Evolutionary conservation across 2,888 invertebrate species (phyloP), one percentile per base, ranked within the genome.

Genomic region (Chloroclysta siterata): DNA sequence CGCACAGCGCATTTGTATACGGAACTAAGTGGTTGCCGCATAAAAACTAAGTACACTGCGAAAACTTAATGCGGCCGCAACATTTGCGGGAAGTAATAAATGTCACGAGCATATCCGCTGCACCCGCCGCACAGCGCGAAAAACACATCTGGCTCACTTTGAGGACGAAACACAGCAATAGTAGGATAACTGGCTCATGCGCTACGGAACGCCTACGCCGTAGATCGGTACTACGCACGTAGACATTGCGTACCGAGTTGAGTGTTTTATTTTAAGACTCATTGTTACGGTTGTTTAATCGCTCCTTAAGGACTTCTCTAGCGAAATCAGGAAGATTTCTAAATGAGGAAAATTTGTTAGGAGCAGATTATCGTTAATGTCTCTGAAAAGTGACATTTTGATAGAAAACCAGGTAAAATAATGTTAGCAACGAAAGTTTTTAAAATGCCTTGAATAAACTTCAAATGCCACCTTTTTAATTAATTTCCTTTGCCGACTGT

Each of bases 21-120:
- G 33, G 56, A 69, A 65, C 64, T 60, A 63, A 63, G 60, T 60
- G 47, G 54, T 66, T 60, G 42, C 61, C 55, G 53, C 61, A 68
- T 65, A 68, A 68, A 69, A 68, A 70, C 60, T 56, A 68, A 70
- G 65, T 57, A 53, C 69, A 70, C 68, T 71, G 74, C 73, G 64
- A 77, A 80, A 81, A 76, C 73, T 76, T 80, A 79, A 82, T 79
- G 76, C 70, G 74, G 60, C 72, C 70, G 72, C 76, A 75, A 76
- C 75, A 76, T 78, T 77, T 72, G 77, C 72, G 73, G 74, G 76
- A 71, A 74, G 79, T 78, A 82, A 82, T 83, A 83, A 83, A 80
- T 79, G 83, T 79, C 79, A 76, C 73, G 72, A 73, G 72, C 75
- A 80, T 76, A 78, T 82, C 78, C 73, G 62, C 56, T 56, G 69